Base-by-base conservation (phyloP, 2,797 vertebrate genomes). In the Sebastes hubbsi region DNA sequence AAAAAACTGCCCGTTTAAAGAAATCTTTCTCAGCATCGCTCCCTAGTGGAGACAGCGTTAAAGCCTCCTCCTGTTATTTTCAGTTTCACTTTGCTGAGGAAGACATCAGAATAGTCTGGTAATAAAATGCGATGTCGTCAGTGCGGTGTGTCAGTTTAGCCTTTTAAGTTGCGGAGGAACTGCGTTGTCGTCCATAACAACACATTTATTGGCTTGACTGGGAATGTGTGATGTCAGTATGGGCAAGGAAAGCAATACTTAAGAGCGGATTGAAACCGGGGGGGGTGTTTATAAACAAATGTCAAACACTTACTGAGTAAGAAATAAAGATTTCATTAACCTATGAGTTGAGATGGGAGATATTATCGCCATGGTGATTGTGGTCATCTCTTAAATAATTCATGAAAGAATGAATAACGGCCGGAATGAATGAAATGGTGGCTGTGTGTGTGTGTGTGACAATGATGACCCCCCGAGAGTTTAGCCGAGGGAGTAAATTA, bases 21-120 rank as follows among this genome's bases (percentile, higher is more conserved):
- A 83, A 84, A 81, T 76, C 87, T 81, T 94, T 95, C 96, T 91
- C 96, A 93, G 93, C 92, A 94, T 94, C 93, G 91, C 96, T 95
- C 95, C 94, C 96, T 95, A 95, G 96, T 96, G 96, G 95, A 77
- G 69, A 64, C 20, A 81, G 30, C 22, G 36, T 72, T 66, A 69
- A 82, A 81, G 68, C 67, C 60, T 81, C 52, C 58, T 61, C 8
- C 64, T 55, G 65, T 59, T 60, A 66, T 63, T 60, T 80, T 69
- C 42, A 79, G 34, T 25, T 72, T 61, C 65, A 75, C 54, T 82
- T 72, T 20, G 34, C 42, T 69, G 30, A 70, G 62, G 46, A 64
- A 22, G 36, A 55, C n/a, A 80, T 75, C 49, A 69, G n/a, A 49
- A 70, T 13, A 70, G 64, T 77, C 24, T 20, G 29, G 74, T 34